Base-by-base conservation (phyloP, 2,113 vertebrate species). In the Anoura caudifer region DNA sequence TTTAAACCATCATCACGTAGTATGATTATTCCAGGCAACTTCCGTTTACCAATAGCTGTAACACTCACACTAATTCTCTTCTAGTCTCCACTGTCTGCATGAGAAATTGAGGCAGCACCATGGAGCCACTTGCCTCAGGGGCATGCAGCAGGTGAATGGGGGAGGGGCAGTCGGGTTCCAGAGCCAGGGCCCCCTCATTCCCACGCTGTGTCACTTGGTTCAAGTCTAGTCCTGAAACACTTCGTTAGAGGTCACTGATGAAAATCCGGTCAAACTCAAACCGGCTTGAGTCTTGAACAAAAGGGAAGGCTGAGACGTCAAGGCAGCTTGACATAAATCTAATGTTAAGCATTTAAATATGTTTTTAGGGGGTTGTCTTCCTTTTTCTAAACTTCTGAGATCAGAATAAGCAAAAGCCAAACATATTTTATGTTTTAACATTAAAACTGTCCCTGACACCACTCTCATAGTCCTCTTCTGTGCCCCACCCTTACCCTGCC, bases 211-310 rank as follows among this genome's bases (percentile, higher is more conserved):
- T 90, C 31, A n/a, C 47, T 92, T 67, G 56, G 90, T 82, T 92
- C 52, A 47, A 7, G 36, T 87, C 63, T 85, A 11, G 17, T 63
- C 97, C 82, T 84, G 65, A 88, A 81, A 70, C 28, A 56, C 26
- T 92, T 96, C 85, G 52, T 67, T 73, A 70, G 59, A 70, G 67
- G 87, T 90, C 70, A 86, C 19, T 70, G 85, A 75, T 28, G n/a
- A 88, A 90, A 94, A 95, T 52, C 52, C 84, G 85, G 2, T 90
- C 94, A 88, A 92, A 73, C 80, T 43, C 24, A 77, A 80, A 87
- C 73, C 54, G 79, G 61, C 65, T 0, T 11, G 19, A 65, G 26
- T 82, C n/a, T 24, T 15, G 59, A 90, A 85, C 75, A 65, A 92
- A 65, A 86, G 45, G 87, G 28, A 92, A 94, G 73, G 63, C 36